These are phyloP conservation scores for Pristionchus maxplancki DNA, from an alignment of 2,888 invertebrate genomes.

Conservation along the genomic window DNA sequence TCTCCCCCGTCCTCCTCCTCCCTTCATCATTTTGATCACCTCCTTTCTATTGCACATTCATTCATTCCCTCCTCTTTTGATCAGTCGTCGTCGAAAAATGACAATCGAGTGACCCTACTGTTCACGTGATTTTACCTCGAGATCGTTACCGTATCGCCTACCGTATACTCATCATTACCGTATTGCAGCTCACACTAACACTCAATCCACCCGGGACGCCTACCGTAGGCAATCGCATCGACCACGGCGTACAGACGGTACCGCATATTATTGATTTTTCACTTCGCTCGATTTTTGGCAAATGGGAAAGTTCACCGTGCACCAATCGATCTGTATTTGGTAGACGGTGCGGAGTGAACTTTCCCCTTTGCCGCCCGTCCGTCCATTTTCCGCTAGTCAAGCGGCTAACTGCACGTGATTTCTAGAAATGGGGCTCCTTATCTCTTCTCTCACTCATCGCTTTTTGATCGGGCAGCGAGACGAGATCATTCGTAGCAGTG, in stretches of 20 bases:
- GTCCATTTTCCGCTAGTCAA: neutral
- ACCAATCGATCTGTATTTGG: neutral
- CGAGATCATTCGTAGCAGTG: neutral
- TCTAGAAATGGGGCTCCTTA: neutral
- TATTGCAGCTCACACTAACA: slow-evolving; percentile 43
- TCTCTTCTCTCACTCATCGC: neutral
- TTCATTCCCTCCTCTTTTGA: slow-evolving; percentile 12
- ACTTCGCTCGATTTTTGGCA: neutral
- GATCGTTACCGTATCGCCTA: neutral
- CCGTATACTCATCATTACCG: neutral
- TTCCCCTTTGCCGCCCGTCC: neutral
- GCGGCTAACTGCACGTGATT: neutral
- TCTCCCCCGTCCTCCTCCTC: neutral
- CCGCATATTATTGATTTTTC: neutral
- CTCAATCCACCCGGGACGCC: neutral
- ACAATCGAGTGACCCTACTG: neutral
- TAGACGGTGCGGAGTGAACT: neutral
- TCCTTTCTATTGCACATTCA: neutral
- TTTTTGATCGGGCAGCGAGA: neutral
- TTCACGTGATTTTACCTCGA: neutral
- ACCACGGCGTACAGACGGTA: slow-evolving; percentile 19
- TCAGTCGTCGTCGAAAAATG: slow-evolving; percentile 45
- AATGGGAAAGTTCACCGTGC: neutral
- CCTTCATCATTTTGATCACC: neutral
- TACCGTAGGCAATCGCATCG: slow-evolving; percentile 11